phyloP scores from a whole-genome alignment of 2,888 invertebrate species.

The Coelopa pilipes region DNA sequence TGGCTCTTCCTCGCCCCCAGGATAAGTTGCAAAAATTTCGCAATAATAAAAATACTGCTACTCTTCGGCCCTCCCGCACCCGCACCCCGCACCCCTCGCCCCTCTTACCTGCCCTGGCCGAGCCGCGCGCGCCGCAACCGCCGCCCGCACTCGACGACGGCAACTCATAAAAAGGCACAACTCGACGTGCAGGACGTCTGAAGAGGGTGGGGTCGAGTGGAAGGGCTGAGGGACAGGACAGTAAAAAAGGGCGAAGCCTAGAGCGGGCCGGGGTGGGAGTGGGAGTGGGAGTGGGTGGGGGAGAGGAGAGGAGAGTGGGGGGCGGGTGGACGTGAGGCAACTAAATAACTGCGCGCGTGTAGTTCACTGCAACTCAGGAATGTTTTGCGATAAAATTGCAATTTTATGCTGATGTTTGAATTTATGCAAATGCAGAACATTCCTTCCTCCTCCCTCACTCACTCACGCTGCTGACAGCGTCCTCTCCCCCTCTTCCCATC shows the following conservation, averaged over 20 bases:
- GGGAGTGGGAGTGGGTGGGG: slow-evolving; percentile 12
- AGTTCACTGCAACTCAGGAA: slow-evolving; percentile 41
- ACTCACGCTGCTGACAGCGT: background rate
- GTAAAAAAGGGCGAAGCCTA: slow-evolving; percentile 8
- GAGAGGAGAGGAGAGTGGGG: slow-evolving; percentile 7
- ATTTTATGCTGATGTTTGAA: slow-evolving; percentile 66
- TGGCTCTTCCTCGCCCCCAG: slow-evolving; percentile 41
- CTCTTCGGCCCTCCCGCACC: slow-evolving; percentile 5
- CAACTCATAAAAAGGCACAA: no score
- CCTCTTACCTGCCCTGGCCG: no score
- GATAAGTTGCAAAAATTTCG: slow-evolving; percentile 59
- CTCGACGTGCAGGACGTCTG: no score
- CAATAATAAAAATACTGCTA: slow-evolving; percentile 61
- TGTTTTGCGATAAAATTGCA: slow-evolving; percentile 64
- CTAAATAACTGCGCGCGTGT: slow-evolving; percentile 42
- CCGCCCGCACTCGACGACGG: background rate
- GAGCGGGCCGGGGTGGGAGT: slow-evolving; percentile 22
- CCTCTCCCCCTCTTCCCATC: background rate
- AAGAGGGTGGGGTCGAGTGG: no score
- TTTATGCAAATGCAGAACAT: slow-evolving; percentile 62
- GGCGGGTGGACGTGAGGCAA: slow-evolving; percentile 32
- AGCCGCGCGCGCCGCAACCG: slow-evolving; percentile 12
- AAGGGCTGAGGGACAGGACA: background rate
- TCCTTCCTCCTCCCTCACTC: background rate
- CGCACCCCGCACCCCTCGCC: slow-evolving; percentile 23